Evolutionary conservation across 2,797 vertebrate species (phyloP), one percentile per base, ranked within the genome.

Genomic region (Lithobates sylvaticus): DNA sequence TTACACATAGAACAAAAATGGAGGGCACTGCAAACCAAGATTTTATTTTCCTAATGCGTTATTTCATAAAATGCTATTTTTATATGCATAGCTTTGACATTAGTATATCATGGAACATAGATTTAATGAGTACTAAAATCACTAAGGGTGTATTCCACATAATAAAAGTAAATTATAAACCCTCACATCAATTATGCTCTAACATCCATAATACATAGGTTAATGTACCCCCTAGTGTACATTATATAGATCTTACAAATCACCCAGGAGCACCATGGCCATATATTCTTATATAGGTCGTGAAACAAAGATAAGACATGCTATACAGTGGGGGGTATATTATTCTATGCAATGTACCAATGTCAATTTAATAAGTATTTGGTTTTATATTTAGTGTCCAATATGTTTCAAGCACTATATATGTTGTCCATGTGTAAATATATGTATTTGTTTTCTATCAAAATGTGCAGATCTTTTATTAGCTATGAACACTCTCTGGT

Each of bases 151-250:
- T 23, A n/a, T 73, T 26, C 39, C 32, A 72, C 23, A 32, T 61
- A 81, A 81, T 81, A 81, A 81, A 72, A 81, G 68, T 81, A 81
- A 81, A 81, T 81, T 26, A 72, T 69, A 71, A 39, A 71, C 21
- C 36, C 78, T 18, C 32, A 71, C 78, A 81, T 81, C 68, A 81
- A 81, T 81, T 72, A 81, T 71, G 68, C 34, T 58, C 70, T 72
- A 68, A 81, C 78, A 81, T 81, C 71, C 78, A 81, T 81, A 72
- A 81, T 81, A 81, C 78, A 81, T 81, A 47, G 47, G 50, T 81
- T 81, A 81, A 81, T 81, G 78, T 81, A 81, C 78, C 78, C 78
- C 78, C 78, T 72, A 81, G 67, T 58, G 78, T 72, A 81, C 23
- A 5, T 61, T 81, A 81, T 81, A 81, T 81, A 32, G 26, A 18